Evolutionary conservation across 2,888 invertebrate species (phyloP).

Genomic region (Drosophila parthenogenetica): DNA sequence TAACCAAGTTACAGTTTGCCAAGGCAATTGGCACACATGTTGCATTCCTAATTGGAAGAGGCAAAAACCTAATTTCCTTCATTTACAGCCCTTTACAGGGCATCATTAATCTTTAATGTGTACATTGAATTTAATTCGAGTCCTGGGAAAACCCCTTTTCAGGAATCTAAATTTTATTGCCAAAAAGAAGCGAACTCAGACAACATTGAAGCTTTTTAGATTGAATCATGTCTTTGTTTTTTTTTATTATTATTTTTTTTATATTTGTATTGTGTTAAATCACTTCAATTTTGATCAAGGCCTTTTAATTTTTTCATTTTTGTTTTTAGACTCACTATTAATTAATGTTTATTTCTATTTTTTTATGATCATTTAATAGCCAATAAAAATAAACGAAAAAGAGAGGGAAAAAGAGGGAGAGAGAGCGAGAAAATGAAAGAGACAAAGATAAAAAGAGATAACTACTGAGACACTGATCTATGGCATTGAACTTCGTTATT

Average conservation of each 20-base stretch:
- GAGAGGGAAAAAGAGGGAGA: neutral
- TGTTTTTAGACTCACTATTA: constrained; percentile 20
- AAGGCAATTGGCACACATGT: constrained; percentile 31
- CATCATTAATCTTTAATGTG: constrained; percentile 8
- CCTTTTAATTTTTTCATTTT: constrained; percentile 26
- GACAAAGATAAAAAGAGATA: neutral
- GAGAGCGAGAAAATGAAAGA: neutral
- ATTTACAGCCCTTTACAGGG: neutral
- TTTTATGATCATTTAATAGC: constrained; percentile 27
- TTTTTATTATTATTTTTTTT: too few species aligned
- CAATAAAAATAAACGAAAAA: constrained; percentile 19
- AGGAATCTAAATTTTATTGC: neutral
- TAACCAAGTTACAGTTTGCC: constrained; percentile 36
- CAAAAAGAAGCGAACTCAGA: constrained; percentile 1
- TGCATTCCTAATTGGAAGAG: constrained; percentile 27
- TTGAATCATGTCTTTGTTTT: constrained; percentile 19
- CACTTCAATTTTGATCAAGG: constrained; percentile 35
- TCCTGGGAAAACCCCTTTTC: neutral
- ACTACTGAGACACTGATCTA: constrained; percentile 28
- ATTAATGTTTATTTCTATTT: constrained; percentile 33
- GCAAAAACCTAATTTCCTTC: constrained; percentile 19
- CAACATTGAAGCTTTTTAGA: constrained; percentile 11
- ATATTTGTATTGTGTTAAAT: constrained; percentile 32
- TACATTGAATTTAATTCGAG: constrained; percentile 1
- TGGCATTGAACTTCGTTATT: constrained; percentile 52